A percentile compares a stretch with the other conserved stretches of the same genome.
Conservation (phyloP, 1,140 invertebrate genomes). For the Bombus impatiens region DNA sequence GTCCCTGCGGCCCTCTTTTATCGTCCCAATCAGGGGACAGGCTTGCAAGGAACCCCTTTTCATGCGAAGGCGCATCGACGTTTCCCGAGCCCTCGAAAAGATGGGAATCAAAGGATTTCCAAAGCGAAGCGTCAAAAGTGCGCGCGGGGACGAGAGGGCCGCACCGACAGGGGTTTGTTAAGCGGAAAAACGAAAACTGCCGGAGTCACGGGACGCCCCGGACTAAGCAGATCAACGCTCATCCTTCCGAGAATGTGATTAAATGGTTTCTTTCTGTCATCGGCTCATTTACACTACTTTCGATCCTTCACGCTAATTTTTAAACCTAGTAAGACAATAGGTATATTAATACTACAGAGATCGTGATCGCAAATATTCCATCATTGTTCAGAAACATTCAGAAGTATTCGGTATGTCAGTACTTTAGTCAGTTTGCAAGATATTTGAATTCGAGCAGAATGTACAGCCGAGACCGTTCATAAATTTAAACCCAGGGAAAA, state of each 20-base stretch:
- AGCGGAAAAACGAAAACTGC: conserved; percentile 45
- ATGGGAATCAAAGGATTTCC: conserved; percentile 73
- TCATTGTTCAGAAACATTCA: too few species aligned
- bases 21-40: conserved; percentile 80
- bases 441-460: too few species aligned
- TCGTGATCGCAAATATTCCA: too few species aligned
- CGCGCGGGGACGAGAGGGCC: conserved; percentile 23
- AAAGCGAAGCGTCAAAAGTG: conserved; percentile 66
- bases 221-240: conserved; percentile 46
- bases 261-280: conserved; percentile 34
- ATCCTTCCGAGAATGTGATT: conserved; percentile 43
- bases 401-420: too few species aligned
- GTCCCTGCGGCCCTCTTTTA: conserved; percentile 76
- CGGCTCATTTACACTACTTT: conserved; percentile 5
- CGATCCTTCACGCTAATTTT: background rate
- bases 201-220: background rate
- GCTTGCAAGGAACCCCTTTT: conserved; percentile 69
- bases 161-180: conserved; percentile 52
- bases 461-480: too few species aligned
- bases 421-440: too few species aligned
- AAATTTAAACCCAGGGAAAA: too few species aligned
- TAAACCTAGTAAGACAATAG: background rate
- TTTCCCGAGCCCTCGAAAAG: conserved; percentile 67
- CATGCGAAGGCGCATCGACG: conserved; percentile 69
- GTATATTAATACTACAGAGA: too few species aligned